Percentiles rank a stretch among this genome's conserved stretches.
Conservation (phyloP, 2,888 invertebrate species). For the Eristalis intricaria region DNA sequence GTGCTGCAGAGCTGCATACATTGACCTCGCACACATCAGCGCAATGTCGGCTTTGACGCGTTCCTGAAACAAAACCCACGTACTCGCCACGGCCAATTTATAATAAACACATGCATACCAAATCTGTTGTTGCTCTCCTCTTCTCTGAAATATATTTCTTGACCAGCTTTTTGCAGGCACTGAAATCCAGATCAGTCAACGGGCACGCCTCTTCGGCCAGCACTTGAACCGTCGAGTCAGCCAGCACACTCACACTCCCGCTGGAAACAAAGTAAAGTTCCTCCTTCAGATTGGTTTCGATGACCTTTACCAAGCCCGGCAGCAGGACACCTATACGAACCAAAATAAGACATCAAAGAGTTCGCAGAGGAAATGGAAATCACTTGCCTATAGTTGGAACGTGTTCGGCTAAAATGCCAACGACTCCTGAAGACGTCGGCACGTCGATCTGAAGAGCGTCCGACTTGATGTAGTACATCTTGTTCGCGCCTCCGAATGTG, state of each 20-base stretch:
- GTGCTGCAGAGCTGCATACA: not conserved
- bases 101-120: not conserved
- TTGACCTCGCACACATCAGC: not conserved
- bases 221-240: not conserved
- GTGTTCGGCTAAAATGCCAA: not conserved
- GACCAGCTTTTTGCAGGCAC: not conserved
- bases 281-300: not conserved
- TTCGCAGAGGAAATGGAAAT: not conserved
- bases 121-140: not conserved
- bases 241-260: not conserved
- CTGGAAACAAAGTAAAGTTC: not conserved
- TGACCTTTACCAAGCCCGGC: not conserved
- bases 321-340: not conserved
- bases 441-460: not conserved
- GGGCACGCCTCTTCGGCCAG: not conserved
- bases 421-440: not conserved
- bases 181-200: not conserved
- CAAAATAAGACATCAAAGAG: not conserved
- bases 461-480: not conserved
- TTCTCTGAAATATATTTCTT: not conserved
- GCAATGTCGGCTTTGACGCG: not conserved
- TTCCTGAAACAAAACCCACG: not conserved
- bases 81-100: not conserved
- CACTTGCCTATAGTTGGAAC: not conserved
- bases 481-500: not conserved